These are phyloP conservation scores for Nymphalis c-album DNA, from an alignment of 2,888 invertebrate genomes.

Conservation along the genomic window DNA sequence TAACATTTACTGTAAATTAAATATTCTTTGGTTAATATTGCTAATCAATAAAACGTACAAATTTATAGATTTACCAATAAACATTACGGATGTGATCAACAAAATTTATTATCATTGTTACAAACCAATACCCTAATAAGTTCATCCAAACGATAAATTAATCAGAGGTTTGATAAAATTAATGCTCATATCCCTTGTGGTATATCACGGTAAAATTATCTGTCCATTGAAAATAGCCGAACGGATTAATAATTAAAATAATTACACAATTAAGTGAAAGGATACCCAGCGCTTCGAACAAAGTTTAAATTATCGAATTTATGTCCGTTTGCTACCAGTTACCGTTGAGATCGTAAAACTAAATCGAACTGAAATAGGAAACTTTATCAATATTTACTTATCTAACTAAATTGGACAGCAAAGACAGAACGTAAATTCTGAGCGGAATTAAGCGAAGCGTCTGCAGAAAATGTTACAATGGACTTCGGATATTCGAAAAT, in stretches of 20 bases:
- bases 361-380: conserved; percentile 35
- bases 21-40: too few relatives aligned
- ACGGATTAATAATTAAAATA: neutral
- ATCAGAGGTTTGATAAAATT: conserved; percentile 27
- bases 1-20: too few relatives aligned
- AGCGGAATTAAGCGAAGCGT: conserved; percentile 31
- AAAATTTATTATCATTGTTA: conserved; percentile 23
- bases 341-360: conserved; percentile 23
- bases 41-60: neutral
- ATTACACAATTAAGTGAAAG: neutral
- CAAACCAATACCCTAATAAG: conserved; percentile 22
- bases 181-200: conserved; percentile 21
- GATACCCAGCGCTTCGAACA: neutral
- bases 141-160: conserved; percentile 27
- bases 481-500: conserved; percentile 27
- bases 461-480: conserved; percentile 21
- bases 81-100: conserved; percentile 10
- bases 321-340: neutral
- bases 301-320: conserved; percentile 8
- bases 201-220: conserved; percentile 9
- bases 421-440: conserved; percentile 37
- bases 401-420: conserved; percentile 40
- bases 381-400: conserved; percentile 45
- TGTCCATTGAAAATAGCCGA: conserved; percentile 7
- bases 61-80: neutral